Conservation (phyloP, 1,140 invertebrate species). For the Trachelipus rathkii region DNA sequence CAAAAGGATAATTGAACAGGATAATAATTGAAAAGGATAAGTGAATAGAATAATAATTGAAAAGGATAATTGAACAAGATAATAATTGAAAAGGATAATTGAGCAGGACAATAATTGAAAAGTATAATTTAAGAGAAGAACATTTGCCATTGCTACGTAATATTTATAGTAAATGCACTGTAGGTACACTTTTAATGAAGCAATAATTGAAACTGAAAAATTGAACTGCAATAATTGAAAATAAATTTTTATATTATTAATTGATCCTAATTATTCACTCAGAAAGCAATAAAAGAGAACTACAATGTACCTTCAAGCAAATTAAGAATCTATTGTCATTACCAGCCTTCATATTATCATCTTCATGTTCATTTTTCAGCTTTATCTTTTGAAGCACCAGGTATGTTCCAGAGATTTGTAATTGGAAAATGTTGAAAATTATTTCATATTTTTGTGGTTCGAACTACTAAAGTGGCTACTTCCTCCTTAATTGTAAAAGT, state of each 20-base stretch:
- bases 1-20: no score
- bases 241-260: not conserved
- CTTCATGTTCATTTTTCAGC: slow-evolving; percentile 89
- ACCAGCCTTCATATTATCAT: slow-evolving; percentile 96
- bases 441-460: no score
- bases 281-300: no score
- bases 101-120: no score
- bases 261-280: not conserved
- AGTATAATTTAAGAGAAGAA: slow-evolving; percentile 65
- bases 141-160: slow-evolving; percentile 82
- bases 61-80: no score
- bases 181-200: slow-evolving; percentile 55
- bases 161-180: slow-evolving; percentile 65
- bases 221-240: not conserved
- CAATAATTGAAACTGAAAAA: no score
- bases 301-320: slow-evolving; percentile 53
- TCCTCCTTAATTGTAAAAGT: no score
- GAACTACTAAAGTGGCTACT: no score
- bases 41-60: no score
- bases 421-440: no score
- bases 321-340: slow-evolving; percentile 81
- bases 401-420: slow-evolving; percentile 51
- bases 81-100: no score
- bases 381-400: slow-evolving; percentile 72
- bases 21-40: no score